These are phyloP conservation scores for Allenopithecus nigroviridis DNA, from an alignment of 2,797 vertebrate species.

Conservation along the genomic window DNA sequence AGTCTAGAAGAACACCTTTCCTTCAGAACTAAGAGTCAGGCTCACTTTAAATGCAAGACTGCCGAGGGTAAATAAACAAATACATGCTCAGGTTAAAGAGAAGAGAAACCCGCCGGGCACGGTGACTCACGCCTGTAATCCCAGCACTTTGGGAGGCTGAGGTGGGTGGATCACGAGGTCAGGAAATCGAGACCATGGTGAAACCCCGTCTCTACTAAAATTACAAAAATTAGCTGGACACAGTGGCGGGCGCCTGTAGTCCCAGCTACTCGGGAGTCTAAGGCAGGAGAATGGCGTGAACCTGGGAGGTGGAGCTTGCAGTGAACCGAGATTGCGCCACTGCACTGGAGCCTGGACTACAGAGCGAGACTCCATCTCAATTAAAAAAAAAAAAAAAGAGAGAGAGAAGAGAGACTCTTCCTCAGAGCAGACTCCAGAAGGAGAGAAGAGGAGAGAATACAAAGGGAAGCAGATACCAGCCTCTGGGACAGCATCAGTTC, in stretches of 20 bases:
- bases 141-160: too few species aligned
- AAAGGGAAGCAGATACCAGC: neutral
- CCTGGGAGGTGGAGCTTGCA: too few species aligned
- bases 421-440: neutral
- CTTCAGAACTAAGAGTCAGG: neutral
- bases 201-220: too few species aligned
- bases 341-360: too few species aligned
- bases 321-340: too few species aligned
- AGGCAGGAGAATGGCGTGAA: too few species aligned
- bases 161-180: too few species aligned
- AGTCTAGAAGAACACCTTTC: neutral
- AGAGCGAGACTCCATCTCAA: too few species aligned
- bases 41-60: neutral
- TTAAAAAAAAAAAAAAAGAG: neutral
- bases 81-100: neutral
- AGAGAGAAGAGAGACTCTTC: neutral
- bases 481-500: neutral
- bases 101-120: rapidly evolving
- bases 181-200: too few species aligned
- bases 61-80: neutral
- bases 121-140: too few species aligned
- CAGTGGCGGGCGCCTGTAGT: rapidly evolving
- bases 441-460: neutral
- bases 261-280: too few species aligned
- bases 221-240: too few species aligned